phyloP scores from a whole-genome alignment of 1,140 invertebrate species.

The Anastrepha obliqua region DNA sequence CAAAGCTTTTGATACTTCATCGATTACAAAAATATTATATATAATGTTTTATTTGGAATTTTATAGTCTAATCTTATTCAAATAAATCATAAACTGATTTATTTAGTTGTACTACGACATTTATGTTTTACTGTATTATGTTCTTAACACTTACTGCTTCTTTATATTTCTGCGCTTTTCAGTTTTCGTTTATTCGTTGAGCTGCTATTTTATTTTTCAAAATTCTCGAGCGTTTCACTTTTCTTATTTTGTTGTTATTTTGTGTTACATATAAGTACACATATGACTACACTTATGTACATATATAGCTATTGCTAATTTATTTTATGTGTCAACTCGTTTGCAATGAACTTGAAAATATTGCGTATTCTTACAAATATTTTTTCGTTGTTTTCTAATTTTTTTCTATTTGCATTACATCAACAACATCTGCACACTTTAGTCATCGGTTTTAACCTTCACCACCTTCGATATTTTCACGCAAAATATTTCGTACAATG shows the following conservation, averaged over 20 bases:
- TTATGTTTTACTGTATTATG: neutral
- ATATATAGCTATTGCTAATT: constrained; percentile 2
- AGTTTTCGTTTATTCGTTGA: constrained; percentile 51
- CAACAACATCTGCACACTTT: constrained; percentile 45
- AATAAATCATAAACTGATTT: too few relatives aligned
- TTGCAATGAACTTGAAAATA: constrained; percentile 56
- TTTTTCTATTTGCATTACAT: constrained; percentile 17
- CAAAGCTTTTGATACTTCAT: too few relatives aligned
- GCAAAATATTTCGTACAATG: neutral
- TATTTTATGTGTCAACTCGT: constrained; percentile 43
- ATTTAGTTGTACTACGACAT: too few relatives aligned
- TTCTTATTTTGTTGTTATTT: constrained; percentile 12
- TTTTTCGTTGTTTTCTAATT: neutral
- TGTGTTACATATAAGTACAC: neutral
- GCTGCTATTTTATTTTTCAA: constrained; percentile 41
- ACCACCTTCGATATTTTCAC: neutral
- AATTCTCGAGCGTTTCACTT: neutral
- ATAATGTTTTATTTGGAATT: too few relatives aligned
- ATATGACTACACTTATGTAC: neutral
- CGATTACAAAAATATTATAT: too few relatives aligned
- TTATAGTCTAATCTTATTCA: too few relatives aligned
- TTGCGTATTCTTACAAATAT: neutral
- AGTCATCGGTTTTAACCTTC: constrained; percentile 19
- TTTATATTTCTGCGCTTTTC: constrained; percentile 29
- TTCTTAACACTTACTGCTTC: constrained; percentile 24